A percentile compares a stretch with the other conserved stretches of the same genome.
These are phyloP conservation scores for Platypus cylindrus DNA, from an alignment of 2,888 invertebrate species.

Conservation along the genomic window DNA sequence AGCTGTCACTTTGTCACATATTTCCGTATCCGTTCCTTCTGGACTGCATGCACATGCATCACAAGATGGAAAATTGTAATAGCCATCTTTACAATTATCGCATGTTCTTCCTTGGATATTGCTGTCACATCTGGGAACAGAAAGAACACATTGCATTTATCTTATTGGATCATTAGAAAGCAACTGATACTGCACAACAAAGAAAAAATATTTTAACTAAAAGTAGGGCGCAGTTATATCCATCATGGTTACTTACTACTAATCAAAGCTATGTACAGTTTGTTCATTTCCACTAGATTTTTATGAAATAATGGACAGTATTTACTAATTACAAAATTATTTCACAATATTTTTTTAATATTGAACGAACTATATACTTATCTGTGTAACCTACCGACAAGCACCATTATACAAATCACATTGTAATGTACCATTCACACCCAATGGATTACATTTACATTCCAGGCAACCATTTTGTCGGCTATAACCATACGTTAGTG, in stretches of 20 bases:
- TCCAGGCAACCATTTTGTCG: conserved; percentile 90
- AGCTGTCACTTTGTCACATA: conserved; percentile 57
- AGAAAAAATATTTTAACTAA: no score
- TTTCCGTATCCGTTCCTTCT: conserved; percentile 71
- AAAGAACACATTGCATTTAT: no score
- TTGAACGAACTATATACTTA: conserved; percentile 7
- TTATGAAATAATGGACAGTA: no score
- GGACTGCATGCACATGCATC: conserved; percentile 67
- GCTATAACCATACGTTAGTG: conserved; percentile 85
- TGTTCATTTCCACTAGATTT: no score
- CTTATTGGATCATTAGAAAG: no score
- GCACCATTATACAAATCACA: conserved; percentile 81
- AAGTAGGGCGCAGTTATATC: no score
- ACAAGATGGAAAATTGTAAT: conserved; percentile 81
- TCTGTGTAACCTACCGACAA: conserved; percentile 50
- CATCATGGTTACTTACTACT: no score
- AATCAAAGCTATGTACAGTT: no score
- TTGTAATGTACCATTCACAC: conserved; percentile 65
- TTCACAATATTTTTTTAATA: not conserved
- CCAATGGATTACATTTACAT: conserved; percentile 79
- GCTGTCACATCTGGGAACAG: conserved; percentile 64
- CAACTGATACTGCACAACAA: no score
- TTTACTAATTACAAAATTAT: no score
- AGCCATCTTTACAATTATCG: conserved; percentile 74
- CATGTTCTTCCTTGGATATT: conserved; percentile 85